These are phyloP conservation scores for Pygocentrus nattereri DNA, from an alignment of 2,797 vertebrate genomes.

Conservation along the genomic window DNA sequence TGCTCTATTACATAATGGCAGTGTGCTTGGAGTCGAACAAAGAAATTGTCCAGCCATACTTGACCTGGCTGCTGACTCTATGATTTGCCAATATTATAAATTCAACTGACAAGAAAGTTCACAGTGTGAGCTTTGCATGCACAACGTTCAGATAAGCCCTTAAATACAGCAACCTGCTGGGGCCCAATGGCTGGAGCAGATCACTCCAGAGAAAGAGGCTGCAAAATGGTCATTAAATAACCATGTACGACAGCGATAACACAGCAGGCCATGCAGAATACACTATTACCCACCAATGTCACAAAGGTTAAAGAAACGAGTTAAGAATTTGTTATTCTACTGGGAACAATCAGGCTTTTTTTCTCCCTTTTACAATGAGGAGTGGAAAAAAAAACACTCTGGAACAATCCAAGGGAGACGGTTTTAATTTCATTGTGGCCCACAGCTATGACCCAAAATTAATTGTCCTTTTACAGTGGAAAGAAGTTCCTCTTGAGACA, in stretches of 20 bases:
- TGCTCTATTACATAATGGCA: background rate
- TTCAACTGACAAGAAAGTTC: background rate
- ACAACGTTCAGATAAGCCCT: background rate
- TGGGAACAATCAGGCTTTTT: constrained; percentile 73
- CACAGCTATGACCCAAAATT: constrained; percentile 79
- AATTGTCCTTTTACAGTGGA: constrained; percentile 77
- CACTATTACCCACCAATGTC: constrained; percentile 63
- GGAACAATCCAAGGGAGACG: constrained; percentile 74
- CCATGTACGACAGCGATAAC: background rate
- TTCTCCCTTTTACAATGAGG: constrained; percentile 66
- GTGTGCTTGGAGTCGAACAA: background rate
- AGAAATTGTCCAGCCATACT: constrained; percentile 7
- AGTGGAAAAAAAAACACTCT: constrained; percentile 23
- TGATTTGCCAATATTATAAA: background rate
- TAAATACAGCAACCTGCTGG: background rate
- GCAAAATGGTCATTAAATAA: constrained; percentile 26
- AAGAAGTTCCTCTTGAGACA: constrained; percentile 72
- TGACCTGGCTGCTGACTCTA: background rate
- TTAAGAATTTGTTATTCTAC: constrained; percentile 55
- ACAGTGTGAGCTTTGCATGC: background rate
- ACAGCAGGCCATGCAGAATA: constrained; percentile 37
- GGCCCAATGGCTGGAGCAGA: background rate
- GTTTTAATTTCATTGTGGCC: constrained; percentile 80
- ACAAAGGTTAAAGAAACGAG: constrained; percentile 68
- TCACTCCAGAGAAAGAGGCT: constrained; percentile 11